phyloP scores from a whole-genome alignment of 2,888 invertebrate genomes.

The Sepioteuthis lessoniana region DNA sequence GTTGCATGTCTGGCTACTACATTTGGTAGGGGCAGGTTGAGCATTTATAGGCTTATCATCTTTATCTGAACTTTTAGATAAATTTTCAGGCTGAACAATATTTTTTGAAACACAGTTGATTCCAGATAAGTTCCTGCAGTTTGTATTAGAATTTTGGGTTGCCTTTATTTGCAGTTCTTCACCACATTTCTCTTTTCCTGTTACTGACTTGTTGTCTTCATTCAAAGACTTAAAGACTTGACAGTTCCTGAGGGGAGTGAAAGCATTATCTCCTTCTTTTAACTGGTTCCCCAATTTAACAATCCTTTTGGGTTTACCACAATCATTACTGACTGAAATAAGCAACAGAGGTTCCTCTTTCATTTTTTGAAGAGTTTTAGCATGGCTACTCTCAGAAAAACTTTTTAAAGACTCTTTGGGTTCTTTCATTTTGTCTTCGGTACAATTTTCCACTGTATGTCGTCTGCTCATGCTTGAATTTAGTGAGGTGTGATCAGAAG shows the following conservation, averaged over 20 bases:
- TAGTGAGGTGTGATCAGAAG: background rate
- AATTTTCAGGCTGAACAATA: too few species aligned
- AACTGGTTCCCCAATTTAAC: background rate
- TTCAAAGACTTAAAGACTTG: background rate
- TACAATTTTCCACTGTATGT: background rate
- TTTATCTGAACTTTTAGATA: too few species aligned
- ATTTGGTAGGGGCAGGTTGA: too few species aligned
- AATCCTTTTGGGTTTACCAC: background rate
- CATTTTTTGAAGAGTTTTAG: background rate
- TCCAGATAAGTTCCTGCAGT: too few species aligned
- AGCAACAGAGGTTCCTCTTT: background rate
- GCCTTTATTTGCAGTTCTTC: background rate
- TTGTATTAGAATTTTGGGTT: background rate
- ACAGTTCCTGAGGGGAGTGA: background rate
- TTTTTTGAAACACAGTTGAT: too few species aligned
- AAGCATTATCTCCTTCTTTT: background rate
- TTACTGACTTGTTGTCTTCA: background rate
- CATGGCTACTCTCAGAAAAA: background rate
- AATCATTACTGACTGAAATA: background rate
- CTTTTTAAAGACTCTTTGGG: background rate
- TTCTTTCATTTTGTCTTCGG: background rate
- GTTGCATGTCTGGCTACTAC: too few species aligned
- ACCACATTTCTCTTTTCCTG: background rate
- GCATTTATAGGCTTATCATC: too few species aligned
- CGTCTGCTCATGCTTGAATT: background rate